Percentiles rank a stretch among this genome's conserved stretches.
Conservation (phyloP, 2,888 invertebrate genomes). For the Drosophila fungiperda region DNA sequence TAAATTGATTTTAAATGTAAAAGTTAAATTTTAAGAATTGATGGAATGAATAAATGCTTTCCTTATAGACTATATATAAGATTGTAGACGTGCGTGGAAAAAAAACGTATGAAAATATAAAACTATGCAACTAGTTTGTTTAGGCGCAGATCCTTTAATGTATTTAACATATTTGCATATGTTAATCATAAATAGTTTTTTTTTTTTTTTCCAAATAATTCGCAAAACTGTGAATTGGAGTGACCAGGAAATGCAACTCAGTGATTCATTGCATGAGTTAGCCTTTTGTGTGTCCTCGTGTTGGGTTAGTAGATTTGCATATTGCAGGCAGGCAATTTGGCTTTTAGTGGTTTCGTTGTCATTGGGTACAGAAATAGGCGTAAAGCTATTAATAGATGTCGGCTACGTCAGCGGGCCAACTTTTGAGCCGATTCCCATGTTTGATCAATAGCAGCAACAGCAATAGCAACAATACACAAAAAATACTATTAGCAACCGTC, state of each 20-base stretch:
- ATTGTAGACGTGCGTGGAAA: neutral
- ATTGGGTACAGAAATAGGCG: conserved; percentile 31
- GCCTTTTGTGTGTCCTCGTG: conserved; percentile 6
- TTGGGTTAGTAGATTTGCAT: neutral
- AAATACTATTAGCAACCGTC: conserved; percentile 22
- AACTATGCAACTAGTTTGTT: neutral
- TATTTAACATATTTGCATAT: neutral
- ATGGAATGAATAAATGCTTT: neutral
- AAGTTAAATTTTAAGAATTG: neutral
- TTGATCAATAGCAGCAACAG: conserved; percentile 62
- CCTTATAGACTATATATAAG: neutral
- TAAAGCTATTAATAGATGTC: conserved; percentile 50
- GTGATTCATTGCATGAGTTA: neutral
- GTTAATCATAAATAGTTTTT: neutral
- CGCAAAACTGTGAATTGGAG: neutral
- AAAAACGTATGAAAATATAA: neutral
- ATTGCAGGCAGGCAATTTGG: conserved; percentile 5
- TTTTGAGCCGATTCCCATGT: conserved; percentile 40
- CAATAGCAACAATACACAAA: conserved; percentile 25
- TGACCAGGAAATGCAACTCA: neutral
- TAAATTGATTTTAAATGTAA: neutral
- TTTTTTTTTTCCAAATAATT: neutral
- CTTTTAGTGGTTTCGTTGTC: conserved; percentile 16
- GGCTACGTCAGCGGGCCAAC: conserved; percentile 58
- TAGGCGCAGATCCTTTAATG: neutral